phyloP scores from a whole-genome alignment of 2,888 invertebrate genomes.

The Drosophila melanosoma region DNA sequence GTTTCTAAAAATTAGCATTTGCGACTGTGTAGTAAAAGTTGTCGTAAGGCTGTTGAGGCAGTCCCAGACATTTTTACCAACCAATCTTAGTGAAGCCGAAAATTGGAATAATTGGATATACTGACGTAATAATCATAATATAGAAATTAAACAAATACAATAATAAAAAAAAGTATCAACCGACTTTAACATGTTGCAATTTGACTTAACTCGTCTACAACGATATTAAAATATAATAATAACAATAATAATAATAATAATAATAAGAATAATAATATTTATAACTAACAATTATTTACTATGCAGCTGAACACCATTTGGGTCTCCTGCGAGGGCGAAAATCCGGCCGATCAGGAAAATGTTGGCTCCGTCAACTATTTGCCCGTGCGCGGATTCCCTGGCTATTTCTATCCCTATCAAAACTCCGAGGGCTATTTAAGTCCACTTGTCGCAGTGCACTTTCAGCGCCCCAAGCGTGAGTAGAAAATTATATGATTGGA shows the following conservation, averaged over 20 bases:
- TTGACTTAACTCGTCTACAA: background rate
- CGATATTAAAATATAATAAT: background rate
- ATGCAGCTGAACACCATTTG: constrained; percentile 92
- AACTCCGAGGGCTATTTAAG: constrained; percentile 95
- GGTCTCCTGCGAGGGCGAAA: constrained; percentile 97
- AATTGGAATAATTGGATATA: background rate
- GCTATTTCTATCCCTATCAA: constrained; percentile 95
- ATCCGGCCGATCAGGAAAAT: constrained; percentile 96
- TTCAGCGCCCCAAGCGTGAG: constrained; percentile 93
- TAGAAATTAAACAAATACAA: background rate
- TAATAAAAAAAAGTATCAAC: background rate
- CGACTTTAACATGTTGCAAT: background rate
- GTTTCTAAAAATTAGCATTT: no score
- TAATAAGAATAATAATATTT: background rate
- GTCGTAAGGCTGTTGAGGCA: background rate
- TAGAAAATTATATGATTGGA: constrained; percentile 72
- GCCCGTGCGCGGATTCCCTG: constrained; percentile 93
- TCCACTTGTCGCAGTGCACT: constrained; percentile 94
- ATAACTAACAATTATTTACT: background rate
- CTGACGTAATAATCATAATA: background rate
- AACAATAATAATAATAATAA: background rate
- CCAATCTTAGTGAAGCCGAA: background rate
- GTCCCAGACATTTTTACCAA: background rate
- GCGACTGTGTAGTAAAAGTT: background rate
- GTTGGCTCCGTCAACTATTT: constrained; percentile 93